Evolutionary conservation across 2,113 vertebrate genomes (phyloP).

Genomic region (Albula glossodonta): DNA sequence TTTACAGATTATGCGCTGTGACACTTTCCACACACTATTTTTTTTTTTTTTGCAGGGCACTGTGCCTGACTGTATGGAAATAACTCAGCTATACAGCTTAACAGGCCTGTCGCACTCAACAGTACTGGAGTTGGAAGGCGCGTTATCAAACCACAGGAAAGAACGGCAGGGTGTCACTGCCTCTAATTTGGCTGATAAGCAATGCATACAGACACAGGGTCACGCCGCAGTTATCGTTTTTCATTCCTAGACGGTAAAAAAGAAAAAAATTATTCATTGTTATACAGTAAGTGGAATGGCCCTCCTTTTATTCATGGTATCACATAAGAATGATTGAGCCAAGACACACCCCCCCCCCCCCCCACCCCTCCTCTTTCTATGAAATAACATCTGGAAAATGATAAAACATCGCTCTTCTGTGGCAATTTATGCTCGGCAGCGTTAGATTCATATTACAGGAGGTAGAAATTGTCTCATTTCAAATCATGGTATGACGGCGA

Average conservation of each 20-base stretch:
- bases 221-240: not conserved
- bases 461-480: not conserved
- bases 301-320: not conserved
- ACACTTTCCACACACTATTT: not conserved
- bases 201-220: not conserved
- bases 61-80: not conserved
- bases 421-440: not conserved
- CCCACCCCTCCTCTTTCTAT: not conserved
- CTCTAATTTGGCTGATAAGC: too few species aligned
- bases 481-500: not conserved
- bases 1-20: not conserved
- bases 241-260: not conserved
- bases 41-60: not conserved
- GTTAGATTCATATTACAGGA: not conserved
- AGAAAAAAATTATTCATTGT: not conserved
- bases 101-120: not conserved
- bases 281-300: not conserved
- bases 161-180: too few species aligned
- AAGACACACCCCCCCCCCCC: too few species aligned
- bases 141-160: too few species aligned
- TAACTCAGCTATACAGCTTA: not conserved
- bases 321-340: not conserved
- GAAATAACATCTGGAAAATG: not conserved
- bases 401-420: not conserved
- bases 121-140: too few species aligned